Percentiles rank a stretch among this genome's conserved stretches.
Conservation (phyloP, 1,140 invertebrate species). For the Drosophila repleta region DNA sequence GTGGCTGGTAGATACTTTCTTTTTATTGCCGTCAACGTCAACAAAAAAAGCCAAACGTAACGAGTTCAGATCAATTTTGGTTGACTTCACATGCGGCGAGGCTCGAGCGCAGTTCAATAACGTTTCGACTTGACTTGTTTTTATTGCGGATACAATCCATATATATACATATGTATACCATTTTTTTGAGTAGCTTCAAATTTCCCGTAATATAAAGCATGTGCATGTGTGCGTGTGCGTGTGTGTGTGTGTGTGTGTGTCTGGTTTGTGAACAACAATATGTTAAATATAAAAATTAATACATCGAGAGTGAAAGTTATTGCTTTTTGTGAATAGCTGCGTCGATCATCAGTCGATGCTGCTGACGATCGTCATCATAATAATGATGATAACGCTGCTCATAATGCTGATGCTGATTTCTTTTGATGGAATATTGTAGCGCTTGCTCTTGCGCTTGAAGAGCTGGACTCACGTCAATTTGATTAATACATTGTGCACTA, state of each 20-base stretch:
- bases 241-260: constrained; percentile 30
- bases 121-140: constrained; percentile 63
- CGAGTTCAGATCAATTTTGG: constrained; percentile 82
- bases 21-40: constrained; percentile 71
- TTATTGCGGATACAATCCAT: constrained; percentile 43
- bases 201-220: constrained; percentile 50
- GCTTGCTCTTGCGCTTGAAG: too few species aligned
- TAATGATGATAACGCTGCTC: constrained; percentile 35
- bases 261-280: constrained; percentile 74
- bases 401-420: constrained; percentile 56
- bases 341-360: constrained; percentile 68
- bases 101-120: constrained; percentile 62
- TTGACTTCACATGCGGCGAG: constrained; percentile 70
- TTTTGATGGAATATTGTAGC: constrained; percentile 46
- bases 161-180: neutral
- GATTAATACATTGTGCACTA: constrained; percentile 68
- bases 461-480: constrained; percentile 68
- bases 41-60: constrained; percentile 69
- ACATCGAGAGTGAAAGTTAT: constrained; percentile 84
- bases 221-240: neutral
- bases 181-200: constrained; percentile 54
- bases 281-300: constrained; percentile 83
- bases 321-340: constrained; percentile 61
- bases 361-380: constrained; percentile 27
- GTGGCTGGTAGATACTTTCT: constrained; percentile 68